Conservation (phyloP, 2,797 vertebrate genomes). For the Telmatherina bonti region DNA sequence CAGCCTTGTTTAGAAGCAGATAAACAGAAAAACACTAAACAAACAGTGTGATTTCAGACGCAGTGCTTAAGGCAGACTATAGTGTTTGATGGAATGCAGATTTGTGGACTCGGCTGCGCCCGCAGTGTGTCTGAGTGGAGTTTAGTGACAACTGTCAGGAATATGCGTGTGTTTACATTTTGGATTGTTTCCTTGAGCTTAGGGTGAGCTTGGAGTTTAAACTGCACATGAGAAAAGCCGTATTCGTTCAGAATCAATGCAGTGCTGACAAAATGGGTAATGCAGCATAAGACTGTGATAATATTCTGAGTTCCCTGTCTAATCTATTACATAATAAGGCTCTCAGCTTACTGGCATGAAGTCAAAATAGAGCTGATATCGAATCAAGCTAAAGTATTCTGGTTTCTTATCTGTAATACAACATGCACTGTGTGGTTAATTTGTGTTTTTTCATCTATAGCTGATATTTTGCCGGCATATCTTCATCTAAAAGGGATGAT, state of each 20-base stretch:
- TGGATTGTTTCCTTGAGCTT: constrained; percentile 60
- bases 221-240: constrained; percentile 57
- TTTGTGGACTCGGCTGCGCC: constrained; percentile 14
- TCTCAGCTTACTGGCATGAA: constrained; percentile 15
- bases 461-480: not conserved
- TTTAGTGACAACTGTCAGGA: constrained; percentile 44
- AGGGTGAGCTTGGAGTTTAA: constrained; percentile 57
- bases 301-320: constrained; percentile 24
- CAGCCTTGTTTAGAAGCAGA: constrained; percentile 55
- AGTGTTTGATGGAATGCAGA: constrained; percentile 56
- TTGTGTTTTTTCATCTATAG: not conserved
- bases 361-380: constrained; percentile 10
- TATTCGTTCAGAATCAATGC: constrained; percentile 44
- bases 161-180: constrained; percentile 66
- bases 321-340: constrained; percentile 45
- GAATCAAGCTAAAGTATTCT: constrained; percentile 5
- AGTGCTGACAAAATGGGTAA: constrained; percentile 17
- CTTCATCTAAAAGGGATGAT: not conserved
- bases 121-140: constrained; percentile 30
- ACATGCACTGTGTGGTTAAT: no score
- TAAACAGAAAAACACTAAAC: constrained; percentile 15
- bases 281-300: constrained; percentile 23
- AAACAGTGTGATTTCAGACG: constrained; percentile 35
- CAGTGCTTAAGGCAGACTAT: constrained; percentile 35
- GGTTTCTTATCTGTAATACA: not conserved